Base-by-base conservation (phyloP, 1,140 invertebrate genomes). In the Pseudobourletiella spinata region DNA sequence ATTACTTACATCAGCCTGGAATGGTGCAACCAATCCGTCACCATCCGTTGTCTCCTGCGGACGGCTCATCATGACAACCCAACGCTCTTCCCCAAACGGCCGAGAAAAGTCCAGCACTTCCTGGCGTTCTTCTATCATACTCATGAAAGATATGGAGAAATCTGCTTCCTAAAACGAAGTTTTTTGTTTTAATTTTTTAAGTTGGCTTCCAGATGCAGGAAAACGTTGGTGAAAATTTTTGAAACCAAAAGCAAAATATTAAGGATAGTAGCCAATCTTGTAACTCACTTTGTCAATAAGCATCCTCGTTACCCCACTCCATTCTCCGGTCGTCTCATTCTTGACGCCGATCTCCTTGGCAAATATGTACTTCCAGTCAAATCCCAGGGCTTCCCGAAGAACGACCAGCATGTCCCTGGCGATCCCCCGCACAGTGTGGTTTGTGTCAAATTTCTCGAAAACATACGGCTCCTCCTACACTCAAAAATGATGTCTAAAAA, bases 41-140 rank as follows among this genome's bases (percentile, higher is more conserved):
- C 88, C 87, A n/a, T 84, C 82, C 0, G 88, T 86, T 0, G 88
- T 89, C 71, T 85, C 85, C 51, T 79, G 77, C 0, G 89, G 89
- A 59, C 88, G 76, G 71, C 82, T 85, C 80, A 91, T 82, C 71
- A 91, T 77, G 68, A 89, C 84, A 2, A 85, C 82, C 80, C 87
- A 85, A 64, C 84, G 79, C 1, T 83, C 83, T 70, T 86, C 83
- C 64, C 88, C 86, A 50, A 91, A 70, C 4, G 81, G 76, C 14
- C 74, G 74, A 0, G 86, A 87, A 74, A 84, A 89, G 8, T 77
- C 75, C 15, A 86, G 78, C 48, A 75, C 74, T 16, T 78, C 73
- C 24, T 75, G 72, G 29, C 82, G 80, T 48, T 80, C 79, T 1
- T 79, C 76, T 1, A 89, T 69, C n/a, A 82, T 75, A 1, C 87